These are phyloP conservation scores for Aleiodes alternator DNA, from an alignment of 2,888 invertebrate genomes.

Conservation along the genomic window DNA sequence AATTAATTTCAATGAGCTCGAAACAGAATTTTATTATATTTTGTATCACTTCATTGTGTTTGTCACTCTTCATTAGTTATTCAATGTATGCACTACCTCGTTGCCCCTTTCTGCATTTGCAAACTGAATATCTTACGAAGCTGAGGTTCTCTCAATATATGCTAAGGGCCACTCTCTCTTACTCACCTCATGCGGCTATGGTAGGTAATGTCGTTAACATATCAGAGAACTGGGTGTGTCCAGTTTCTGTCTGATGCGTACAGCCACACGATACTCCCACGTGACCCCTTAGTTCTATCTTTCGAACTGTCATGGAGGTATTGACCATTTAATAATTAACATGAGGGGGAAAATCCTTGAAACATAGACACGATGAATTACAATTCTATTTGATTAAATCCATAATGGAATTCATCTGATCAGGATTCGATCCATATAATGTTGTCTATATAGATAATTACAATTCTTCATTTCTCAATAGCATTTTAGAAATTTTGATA, in stretches of 20 bases:
- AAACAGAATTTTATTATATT: no score
- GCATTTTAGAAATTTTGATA: not conserved
- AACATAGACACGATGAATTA: not conserved
- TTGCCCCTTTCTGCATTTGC: constrained; percentile 37
- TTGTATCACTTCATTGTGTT: no score
- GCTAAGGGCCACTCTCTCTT: constrained; percentile 43
- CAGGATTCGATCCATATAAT: not conserved
- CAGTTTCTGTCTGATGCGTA: constrained; percentile 41
- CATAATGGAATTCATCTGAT: constrained; percentile 10
- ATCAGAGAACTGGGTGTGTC: constrained; percentile 64
- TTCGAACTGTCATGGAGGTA: constrained; percentile 53
- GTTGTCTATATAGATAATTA: not conserved
- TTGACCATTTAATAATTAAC: not conserved
- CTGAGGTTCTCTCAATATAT: constrained; percentile 42
- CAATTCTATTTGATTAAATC: not conserved
- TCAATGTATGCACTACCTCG: constrained; percentile 11
- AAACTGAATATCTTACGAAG: constrained; percentile 47
- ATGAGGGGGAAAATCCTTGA: not conserved
- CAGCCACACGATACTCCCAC: constrained; percentile 60
- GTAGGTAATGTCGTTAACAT: constrained; percentile 62
- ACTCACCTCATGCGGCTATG: constrained; percentile 32
- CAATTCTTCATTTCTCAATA: not conserved
- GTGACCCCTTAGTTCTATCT: constrained; percentile 56
- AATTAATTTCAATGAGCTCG: no score
- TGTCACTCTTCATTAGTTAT: constrained; percentile 15